Conservation (phyloP, 1,140 invertebrate species). For the Eumeta japonica region DNA sequence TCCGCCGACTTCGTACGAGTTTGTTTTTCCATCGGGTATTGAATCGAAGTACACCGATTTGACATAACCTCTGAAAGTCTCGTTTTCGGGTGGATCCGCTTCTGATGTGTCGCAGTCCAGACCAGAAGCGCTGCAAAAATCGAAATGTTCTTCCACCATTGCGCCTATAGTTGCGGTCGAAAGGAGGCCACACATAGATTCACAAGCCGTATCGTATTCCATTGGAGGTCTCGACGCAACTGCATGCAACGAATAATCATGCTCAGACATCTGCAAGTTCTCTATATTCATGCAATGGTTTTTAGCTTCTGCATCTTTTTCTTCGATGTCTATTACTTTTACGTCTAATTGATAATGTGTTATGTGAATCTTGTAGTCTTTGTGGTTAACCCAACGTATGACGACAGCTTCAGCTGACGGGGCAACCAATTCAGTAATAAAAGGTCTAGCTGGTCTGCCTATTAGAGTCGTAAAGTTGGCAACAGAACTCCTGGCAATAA, state of each 20-base stretch:
- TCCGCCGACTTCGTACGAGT: constrained; percentile 25
- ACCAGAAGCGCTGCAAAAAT: constrained; percentile 24
- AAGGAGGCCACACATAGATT: constrained; percentile 38
- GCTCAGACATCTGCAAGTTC: constrained; percentile 20
- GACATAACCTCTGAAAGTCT: constrained; percentile 23
- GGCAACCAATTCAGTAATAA: constrained; percentile 36
- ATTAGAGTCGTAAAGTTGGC: constrained; percentile 34
- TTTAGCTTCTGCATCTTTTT: constrained; percentile 15
- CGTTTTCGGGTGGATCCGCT: constrained; percentile 16
- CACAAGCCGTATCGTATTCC: constrained; percentile 36
- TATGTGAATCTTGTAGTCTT: constrained; percentile 31
- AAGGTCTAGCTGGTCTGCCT: constrained; percentile 40
- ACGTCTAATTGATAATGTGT: constrained; percentile 36
- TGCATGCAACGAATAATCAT: constrained; percentile 32
- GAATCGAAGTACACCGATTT: constrained; percentile 14
- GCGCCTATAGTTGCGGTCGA: constrained; percentile 30
- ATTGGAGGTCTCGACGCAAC: constrained; percentile 36
- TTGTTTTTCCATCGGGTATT: constrained; percentile 22
- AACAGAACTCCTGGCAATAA: constrained; percentile 27
- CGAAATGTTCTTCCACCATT: constrained; percentile 38
- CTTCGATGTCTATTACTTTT: constrained; percentile 25
- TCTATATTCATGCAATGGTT: constrained; percentile 24
- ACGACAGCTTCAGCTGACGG: constrained; percentile 24
- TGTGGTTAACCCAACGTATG: constrained; percentile 38
- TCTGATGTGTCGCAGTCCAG: constrained; percentile 17